Percentiles rank a stretch among this genome's conserved stretches.
These are phyloP conservation scores for Mesoligia furuncula DNA, from an alignment of 2,888 invertebrate species.

Conservation along the genomic window DNA sequence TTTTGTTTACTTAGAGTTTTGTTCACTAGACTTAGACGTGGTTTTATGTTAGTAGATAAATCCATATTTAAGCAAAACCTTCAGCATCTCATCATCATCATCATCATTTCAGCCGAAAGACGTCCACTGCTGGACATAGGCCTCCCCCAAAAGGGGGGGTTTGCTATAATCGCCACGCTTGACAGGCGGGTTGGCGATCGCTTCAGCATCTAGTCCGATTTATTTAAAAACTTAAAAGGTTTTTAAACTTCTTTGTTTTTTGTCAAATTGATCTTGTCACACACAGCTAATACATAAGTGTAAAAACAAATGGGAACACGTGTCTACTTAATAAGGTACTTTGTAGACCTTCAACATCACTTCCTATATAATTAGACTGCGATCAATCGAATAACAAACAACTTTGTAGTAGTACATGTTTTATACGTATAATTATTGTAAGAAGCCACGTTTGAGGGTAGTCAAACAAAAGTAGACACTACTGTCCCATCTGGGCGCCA, in stretches of 20 bases:
- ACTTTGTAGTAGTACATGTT: constrained; percentile 1
- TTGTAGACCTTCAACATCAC: background rate
- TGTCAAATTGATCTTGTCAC: background rate
- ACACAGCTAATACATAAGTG: background rate
- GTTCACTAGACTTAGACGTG: background rate
- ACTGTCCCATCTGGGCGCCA: constrained; percentile 46
- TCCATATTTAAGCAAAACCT: background rate
- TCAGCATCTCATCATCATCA: too few relatives aligned
- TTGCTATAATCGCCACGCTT: too few relatives aligned
- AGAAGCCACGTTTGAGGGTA: background rate
- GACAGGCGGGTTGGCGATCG: too few relatives aligned
- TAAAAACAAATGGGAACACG: background rate
- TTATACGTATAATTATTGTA: constrained; percentile 16
- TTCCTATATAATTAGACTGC: background rate
- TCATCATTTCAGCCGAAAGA: too few relatives aligned
- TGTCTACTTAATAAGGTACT: background rate
- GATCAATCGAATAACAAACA: constrained; percentile 6
- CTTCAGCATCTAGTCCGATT: background rate
- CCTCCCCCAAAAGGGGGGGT: too few relatives aligned
- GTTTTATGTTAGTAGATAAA: background rate
- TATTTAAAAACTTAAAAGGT: background rate
- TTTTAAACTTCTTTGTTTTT: too few relatives aligned
- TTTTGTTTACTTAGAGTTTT: background rate
- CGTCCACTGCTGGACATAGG: too few relatives aligned
- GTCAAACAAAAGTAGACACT: constrained; percentile 9